Conservation (phyloP, 2,113 vertebrate genomes). For the Trematomus loennbergii region DNA sequence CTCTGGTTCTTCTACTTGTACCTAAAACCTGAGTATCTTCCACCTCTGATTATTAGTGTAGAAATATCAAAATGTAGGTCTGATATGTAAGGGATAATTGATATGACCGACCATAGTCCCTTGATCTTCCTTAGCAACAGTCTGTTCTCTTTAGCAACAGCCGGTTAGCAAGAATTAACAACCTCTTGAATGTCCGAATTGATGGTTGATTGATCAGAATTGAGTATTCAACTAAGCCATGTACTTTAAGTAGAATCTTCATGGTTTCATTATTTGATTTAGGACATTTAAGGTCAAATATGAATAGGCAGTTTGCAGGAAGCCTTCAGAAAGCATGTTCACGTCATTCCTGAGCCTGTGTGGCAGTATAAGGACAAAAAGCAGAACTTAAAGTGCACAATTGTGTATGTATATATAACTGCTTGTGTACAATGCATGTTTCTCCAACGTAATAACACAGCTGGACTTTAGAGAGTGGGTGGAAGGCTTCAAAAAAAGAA, state of each 20-base stretch:
- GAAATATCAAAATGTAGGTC: background rate
- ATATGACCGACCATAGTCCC: no score
- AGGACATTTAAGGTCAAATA: background rate
- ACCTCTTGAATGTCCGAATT: no score
- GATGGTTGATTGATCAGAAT: no score
- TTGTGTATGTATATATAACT: constrained; percentile 32
- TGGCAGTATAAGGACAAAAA: constrained; percentile 20
- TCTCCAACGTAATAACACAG: constrained; percentile 82
- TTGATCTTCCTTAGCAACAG: no score
- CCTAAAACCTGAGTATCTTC: no score
- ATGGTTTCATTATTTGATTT: background rate
- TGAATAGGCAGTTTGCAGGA: background rate
- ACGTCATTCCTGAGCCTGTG: constrained; percentile 36
- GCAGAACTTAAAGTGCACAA: constrained; percentile 6
- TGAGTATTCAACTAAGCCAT: no score
- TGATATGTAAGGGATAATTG: background rate
- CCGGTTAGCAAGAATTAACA: no score
- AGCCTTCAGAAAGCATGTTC: background rate
- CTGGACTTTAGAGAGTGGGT: constrained; percentile 82
- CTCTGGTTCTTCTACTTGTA: no score
- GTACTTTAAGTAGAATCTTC: background rate
- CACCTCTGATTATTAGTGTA: no score
- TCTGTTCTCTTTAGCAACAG: no score
- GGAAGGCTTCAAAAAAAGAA: constrained; percentile 70
- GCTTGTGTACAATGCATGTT: constrained; percentile 51